Base-by-base conservation (phyloP, 2,113 vertebrate genomes). In the Quiscalus mexicanus region DNA sequence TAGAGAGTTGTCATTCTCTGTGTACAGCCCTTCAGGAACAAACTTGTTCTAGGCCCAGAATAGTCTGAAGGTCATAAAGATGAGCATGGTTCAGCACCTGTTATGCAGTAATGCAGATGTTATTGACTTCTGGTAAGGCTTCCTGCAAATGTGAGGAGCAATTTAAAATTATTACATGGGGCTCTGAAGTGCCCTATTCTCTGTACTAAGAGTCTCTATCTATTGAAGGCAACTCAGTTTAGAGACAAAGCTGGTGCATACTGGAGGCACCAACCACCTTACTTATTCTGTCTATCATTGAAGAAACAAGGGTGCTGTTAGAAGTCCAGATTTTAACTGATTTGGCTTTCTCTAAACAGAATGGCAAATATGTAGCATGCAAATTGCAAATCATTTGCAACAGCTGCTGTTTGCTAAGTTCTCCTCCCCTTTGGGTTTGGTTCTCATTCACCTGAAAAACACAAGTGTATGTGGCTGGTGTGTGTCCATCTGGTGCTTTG, bases 391-490 rank as follows among this genome's bases (percentile, higher is more conserved):
- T 30, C 80, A 53, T 86, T 86, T 74, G 16, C n/a, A 74, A 47
- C 0, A 4, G 35, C 21, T 90, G 47, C 20, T 79, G 0, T 79
- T 82, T n/a, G 42, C 9, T 62, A 63, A 80, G 77, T 77, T 70
- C 35, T 67, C 5, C 9, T 73, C 14, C 5, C 20, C 14, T 31
- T 3, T 15, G 27, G 8, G 2, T 67, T 74, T 1, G 0, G 5
- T 49, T 83, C 6, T 83, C 31, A 63, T 55, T 65, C 23, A 80
- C 15, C 35, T 55, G 67, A 31, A 80, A 85, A 80, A 35, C 1
- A 4, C 5, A 53, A 39, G 11, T 11, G 19, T 42, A n/a, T 25
- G 10, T 65, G 53, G 11, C 24, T 74, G n/a, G 18, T 59, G 11
- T 11, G 49, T 49, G 56, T 24, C 56, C 56, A 35, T 24, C 56